Percentiles rank a stretch among this genome's conserved stretches.
Evolutionary conservation across 2,113 vertebrate genomes (phyloP).

Genomic region (Hippolais icterina): DNA sequence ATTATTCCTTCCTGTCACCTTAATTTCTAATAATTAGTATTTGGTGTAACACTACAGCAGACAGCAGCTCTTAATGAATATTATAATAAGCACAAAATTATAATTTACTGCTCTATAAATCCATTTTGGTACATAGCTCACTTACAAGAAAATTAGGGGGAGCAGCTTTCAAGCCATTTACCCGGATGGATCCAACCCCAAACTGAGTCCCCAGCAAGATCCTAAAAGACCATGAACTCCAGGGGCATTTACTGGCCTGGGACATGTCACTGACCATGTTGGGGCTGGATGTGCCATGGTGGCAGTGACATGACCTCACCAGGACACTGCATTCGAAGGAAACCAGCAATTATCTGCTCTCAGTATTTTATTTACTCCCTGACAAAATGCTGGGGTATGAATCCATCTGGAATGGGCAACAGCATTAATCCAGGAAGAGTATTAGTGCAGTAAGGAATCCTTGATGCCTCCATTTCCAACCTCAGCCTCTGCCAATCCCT

Average conservation of each 20-base stretch:
- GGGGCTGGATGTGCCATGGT: fast-evolving
- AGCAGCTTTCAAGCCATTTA: not conserved
- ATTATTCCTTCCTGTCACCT: slow-evolving; percentile 5
- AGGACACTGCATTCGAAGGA: fast-evolving
- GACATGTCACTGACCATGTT: fast-evolving
- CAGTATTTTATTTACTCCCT: not conserved
- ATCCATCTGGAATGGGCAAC: not conserved
- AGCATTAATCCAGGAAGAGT: not conserved
- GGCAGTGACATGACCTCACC: fast-evolving
- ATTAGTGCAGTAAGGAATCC: no score
- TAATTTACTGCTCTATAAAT: not conserved
- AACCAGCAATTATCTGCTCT: not conserved
- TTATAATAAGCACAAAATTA: slow-evolving; percentile 10
- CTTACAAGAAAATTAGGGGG: not conserved
- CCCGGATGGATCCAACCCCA: not conserved
- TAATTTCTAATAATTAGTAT: slow-evolving; percentile 41
- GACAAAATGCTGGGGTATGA: not conserved
- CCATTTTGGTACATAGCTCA: not conserved
- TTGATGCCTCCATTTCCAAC: fast-evolving
- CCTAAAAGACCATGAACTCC: not conserved
- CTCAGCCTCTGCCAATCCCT: fast-evolving
- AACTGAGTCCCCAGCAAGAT: fast-evolving
- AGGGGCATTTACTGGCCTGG: not conserved
- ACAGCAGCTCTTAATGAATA: slow-evolving; percentile 8
- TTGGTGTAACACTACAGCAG: not conserved